Conservation (phyloP, 1,140 invertebrate genomes). For the Armadillidium nasatum region DNA sequence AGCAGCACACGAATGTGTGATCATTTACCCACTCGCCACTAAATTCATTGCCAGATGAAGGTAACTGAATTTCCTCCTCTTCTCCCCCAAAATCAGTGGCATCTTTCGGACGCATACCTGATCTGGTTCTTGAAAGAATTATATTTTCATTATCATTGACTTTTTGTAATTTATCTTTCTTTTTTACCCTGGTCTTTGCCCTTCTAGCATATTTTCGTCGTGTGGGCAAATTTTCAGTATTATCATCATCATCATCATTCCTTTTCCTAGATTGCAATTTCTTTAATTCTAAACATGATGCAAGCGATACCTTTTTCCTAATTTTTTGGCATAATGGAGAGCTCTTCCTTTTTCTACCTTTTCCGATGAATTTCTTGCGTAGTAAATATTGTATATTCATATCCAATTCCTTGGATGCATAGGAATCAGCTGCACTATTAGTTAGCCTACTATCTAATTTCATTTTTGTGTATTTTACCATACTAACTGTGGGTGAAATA, state of each 20-base stretch:
- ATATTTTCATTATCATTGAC: neutral
- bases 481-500: constrained; percentile 28
- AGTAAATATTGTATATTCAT: constrained; percentile 30
- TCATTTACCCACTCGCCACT: constrained; percentile 37
- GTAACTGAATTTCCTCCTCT: neutral
- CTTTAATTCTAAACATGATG: neutral
- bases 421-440: constrained; percentile 3
- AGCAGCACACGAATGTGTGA: constrained; percentile 39
- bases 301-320: neutral
- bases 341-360: neutral
- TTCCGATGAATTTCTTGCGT: constrained; percentile 24
- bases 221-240: neutral
- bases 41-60: neutral
- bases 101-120: constrained; percentile 27
- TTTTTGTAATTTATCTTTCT: constrained; percentile 2
- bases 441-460: constrained; percentile 23
- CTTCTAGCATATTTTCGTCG: constrained; percentile 18
- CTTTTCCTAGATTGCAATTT: neutral
- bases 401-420: constrained; percentile 27
- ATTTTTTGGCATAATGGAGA: neutral
- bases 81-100: neutral
- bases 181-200: neutral
- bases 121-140: constrained; percentile 29
- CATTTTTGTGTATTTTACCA: constrained; percentile 27
- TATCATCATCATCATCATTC: neutral